Evolutionary conservation across 2,113 vertebrate species (phyloP).

Genomic region (Alosa alosa): DNA sequence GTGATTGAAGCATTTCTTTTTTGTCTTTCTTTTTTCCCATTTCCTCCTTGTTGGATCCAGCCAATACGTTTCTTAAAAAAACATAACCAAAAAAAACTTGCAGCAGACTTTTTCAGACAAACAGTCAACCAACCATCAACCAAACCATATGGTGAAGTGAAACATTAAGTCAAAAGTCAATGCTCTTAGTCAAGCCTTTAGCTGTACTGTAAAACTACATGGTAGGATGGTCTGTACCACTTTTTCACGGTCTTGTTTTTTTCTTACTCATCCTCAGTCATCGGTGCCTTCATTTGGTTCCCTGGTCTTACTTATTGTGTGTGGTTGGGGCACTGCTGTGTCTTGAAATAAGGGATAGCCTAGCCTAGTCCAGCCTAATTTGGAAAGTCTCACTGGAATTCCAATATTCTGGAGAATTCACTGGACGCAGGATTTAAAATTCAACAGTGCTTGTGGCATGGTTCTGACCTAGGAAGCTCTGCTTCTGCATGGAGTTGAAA

Average conservation of each 20-base stretch:
- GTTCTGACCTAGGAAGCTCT: not conserved
- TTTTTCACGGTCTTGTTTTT: slow-evolving; percentile 23
- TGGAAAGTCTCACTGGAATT: slow-evolving; percentile 17
- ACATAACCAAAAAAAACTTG: not conserved
- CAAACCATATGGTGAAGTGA: not conserved
- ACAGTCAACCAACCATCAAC: not conserved
- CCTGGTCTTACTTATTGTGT: slow-evolving; percentile 19
- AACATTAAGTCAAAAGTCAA: not conserved
- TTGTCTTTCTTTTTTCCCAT: not conserved
- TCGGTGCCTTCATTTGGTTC: slow-evolving; percentile 49
- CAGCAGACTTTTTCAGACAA: not conserved
- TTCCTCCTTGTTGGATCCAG: not conserved
- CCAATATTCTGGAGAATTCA: not conserved
- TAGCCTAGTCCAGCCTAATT: not conserved
- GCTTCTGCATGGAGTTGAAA: not conserved
- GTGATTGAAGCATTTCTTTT: not conserved
- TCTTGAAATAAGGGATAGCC: not conserved
- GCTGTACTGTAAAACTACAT: not conserved
- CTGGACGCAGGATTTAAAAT: not conserved
- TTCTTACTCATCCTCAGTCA: slow-evolving; percentile 8
- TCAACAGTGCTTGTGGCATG: not conserved
- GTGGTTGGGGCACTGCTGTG: slow-evolving; percentile 13
- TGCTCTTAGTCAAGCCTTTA: not conserved
- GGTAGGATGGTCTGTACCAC: not conserved
- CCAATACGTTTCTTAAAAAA: not conserved